A percentile compares a stretch with the other conserved stretches of the same genome.
These are phyloP conservation scores for Bos indicus DNA, from an alignment of 2,113 vertebrate genomes.

Conservation along the genomic window DNA sequence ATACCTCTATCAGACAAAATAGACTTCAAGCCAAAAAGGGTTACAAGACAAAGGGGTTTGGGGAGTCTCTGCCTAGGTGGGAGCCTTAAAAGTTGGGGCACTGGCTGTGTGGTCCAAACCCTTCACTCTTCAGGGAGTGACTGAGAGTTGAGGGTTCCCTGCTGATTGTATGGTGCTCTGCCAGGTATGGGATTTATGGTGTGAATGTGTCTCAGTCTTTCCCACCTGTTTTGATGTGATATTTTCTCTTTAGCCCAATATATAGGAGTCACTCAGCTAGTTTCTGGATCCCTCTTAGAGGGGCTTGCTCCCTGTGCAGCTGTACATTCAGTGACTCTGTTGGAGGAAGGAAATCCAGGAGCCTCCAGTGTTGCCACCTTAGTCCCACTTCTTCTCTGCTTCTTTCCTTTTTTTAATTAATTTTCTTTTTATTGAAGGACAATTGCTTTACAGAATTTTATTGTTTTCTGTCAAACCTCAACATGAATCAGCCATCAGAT, in stretches of 20 bases:
- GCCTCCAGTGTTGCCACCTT: not conserved
- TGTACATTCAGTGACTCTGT: not conserved
- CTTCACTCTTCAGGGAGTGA: not conserved
- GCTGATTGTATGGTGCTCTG: not conserved
- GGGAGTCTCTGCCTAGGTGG: not conserved
- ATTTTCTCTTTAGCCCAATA: not conserved
- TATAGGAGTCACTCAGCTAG: not conserved
- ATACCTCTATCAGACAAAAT: not conserved
- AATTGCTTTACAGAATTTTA: not conserved
- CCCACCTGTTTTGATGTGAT: not conserved
- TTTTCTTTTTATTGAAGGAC: not conserved
- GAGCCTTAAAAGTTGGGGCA: not conserved
- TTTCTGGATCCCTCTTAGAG: not conserved
- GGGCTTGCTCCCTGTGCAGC: not conserved
- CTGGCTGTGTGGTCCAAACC: not conserved
- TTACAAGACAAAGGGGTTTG: not conserved
- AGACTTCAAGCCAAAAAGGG: not conserved
- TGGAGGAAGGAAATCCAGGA: not conserved
- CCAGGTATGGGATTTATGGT: not conserved
- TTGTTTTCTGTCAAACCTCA: not conserved
- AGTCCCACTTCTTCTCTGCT: not conserved
- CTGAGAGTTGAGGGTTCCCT: not conserved
- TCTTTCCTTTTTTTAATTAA: not conserved
- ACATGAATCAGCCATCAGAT: not conserved
- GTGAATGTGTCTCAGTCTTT: not conserved